Evolutionary conservation across 1,140 invertebrate genomes (phyloP), one percentile per base, ranked within the genome.

Genomic region (Delia radicum): DNA sequence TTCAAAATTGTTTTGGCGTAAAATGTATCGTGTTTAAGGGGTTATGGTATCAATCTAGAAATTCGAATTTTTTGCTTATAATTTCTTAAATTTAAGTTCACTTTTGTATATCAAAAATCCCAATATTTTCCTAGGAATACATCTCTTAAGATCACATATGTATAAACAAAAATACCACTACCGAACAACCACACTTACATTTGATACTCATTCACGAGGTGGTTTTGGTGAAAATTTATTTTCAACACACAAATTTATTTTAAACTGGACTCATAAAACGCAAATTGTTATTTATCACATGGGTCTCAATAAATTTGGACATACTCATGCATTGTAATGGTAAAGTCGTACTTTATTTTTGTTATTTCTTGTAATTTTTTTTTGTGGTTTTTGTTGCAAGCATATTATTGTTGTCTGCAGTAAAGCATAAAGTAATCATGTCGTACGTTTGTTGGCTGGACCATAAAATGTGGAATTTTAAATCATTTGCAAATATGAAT

Each of bases 211-310:
- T 55, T 55, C 48, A 55, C 18, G 48, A 55, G 48, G 48, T 55
- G 48, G 48, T 69, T 33, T 69, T 21, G 65, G 65, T 69, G 65
- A 37, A 69, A 69, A 69, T 69, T 69, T 69, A 69, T 69, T 69
- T 69, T 33, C 31, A 69, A 33, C 65, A 37, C 65, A 69, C 65
- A 69, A 69, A 69, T 69, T 69, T 69, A 31, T 69, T 31, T 69
- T 69, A 69, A 69, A 37, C 29, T 69, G 65, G 65, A 21, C 65
- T 69, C 65, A 69, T 69, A 69, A 69, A 69, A 69, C 65, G 24
- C 65, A 69, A 69, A 69, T 69, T 69, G 65, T 69, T 69, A 69
- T 69, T 69, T 69, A 69, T 69, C 65, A 69, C 65, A 69, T 69
- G 65, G 65, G 31, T 8, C 65, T 69, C 65, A 69, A 69, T 69